Conservation (phyloP, 2,797 vertebrate species). For the Labeo calbasu region DNA sequence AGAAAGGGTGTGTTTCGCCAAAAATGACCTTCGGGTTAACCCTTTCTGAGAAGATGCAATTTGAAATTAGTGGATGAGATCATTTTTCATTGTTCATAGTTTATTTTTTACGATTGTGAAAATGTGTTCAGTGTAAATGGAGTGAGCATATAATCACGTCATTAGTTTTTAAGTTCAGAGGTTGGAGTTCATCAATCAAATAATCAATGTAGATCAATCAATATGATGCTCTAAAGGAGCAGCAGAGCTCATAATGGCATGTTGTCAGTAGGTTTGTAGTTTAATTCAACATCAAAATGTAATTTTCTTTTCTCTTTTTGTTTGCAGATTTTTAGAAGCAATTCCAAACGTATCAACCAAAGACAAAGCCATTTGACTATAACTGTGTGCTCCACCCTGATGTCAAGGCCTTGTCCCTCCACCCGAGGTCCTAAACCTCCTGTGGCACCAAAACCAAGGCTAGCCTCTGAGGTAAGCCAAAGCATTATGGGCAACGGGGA, state of each 20-base stretch:
- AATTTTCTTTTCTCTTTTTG: constrained; percentile 27
- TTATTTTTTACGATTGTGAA: constrained; percentile 2
- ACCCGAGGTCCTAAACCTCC: constrained; percentile 88
- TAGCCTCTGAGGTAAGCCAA: constrained; percentile 73
- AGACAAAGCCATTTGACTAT: constrained; percentile 82
- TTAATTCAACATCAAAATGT: not conserved
- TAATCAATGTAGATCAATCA: constrained; percentile 26
- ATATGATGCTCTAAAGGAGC: constrained; percentile 11
- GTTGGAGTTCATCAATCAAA: constrained; percentile 32
- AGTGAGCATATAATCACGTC: constrained; percentile 16
- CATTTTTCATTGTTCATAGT: not conserved
- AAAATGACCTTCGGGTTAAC: constrained; percentile 58
- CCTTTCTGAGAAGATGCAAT: constrained; percentile 44
- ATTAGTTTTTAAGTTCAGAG: constrained; percentile 17
- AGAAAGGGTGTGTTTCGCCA: constrained; percentile 74
- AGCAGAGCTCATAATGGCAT: constrained; percentile 13
- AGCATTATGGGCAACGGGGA: constrained; percentile 84
- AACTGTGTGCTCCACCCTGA: constrained; percentile 84
- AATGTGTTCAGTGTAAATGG: not conserved
- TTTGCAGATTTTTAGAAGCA: constrained; percentile 88
- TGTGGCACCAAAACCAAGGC: constrained; percentile 89
- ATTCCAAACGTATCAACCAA: constrained; percentile 86
- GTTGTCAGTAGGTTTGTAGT: constrained; percentile 15
- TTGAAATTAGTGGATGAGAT: constrained; percentile 31
- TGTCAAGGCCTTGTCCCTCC: constrained; percentile 79